Base-by-base conservation (phyloP, 1,140 invertebrate genomes). In the Streblospio benedicti region DNA sequence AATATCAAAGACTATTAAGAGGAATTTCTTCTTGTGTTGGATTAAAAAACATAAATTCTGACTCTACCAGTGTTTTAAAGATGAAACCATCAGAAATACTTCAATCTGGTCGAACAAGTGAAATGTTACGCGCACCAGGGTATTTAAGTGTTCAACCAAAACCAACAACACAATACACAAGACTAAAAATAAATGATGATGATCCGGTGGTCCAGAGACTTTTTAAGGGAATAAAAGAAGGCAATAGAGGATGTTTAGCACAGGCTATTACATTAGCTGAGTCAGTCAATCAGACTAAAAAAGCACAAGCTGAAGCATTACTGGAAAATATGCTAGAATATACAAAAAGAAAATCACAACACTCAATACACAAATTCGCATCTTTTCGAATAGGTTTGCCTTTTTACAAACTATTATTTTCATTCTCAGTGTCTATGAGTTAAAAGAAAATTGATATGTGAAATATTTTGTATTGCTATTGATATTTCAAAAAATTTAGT, bases 181-280 rank as follows among this genome's bases (percentile, higher is more conserved):
- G 32, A 32, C 41, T 53, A 23, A 20, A 47, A 12, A 28, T 61
- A 25, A 33, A 25, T 1, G 20, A 35, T 27, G 63, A 65, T 62
- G 60, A 65, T 31, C 64, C 65, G n/a, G 27, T 65, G 1, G 59
- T 65, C 18, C 27, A 64, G 25, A 45, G 56, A 23, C 51, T 79
- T n/a, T 76, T 67, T 60, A 45, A 70, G 28, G 74, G 74, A 2
- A 57, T 82, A 2, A 50, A 71, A 16, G 35, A 57, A 18, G 73
- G 75, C 12, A 63, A 76, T 3, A 64, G 81, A 56, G 70, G 71
- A 23, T 60, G 70, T 59, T 69, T 84, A 23, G 81, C 83, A 12
- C 70, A 73, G 59, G 71, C 76, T 5, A 84, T 84, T 50, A 84
- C 83, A 38, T 69, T 84, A 27, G 76, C 83, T 20, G 83, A 84